Base-by-base conservation (phyloP, 2,888 invertebrate species). In the Dendrolimus houi region DNA sequence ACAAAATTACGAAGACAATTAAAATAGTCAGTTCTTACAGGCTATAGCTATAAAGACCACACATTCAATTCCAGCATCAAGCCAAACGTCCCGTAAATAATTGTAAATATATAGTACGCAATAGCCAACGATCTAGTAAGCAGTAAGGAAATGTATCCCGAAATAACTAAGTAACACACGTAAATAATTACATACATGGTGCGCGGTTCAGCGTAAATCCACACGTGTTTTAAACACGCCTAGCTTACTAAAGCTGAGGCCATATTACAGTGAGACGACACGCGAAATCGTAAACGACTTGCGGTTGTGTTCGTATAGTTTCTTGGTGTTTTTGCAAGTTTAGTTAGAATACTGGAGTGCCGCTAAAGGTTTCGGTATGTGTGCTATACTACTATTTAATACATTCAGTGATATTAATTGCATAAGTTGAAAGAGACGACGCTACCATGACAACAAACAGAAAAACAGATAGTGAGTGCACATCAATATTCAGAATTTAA, bases 121-220 rank as follows among this genome's bases (percentile, higher is more conserved):
- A 62, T 68, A 72, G 60, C 71, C 68, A 47, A 9, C 47, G 8
- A 10, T 9, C 47, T 12, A 47, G 58, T 66, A 64, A 60, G 65
- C 57, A 60, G 65, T 70, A 70, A 73, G 75, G 79, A 79, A 81
- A 74, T 69, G 69, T 60, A 63, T 75, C 71, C 72, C 60, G 59
- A 79, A 82, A 82, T 82, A 84, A 70, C 71, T 66, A 62, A 67
- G 73, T 71, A 72, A 72, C 71, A 69, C 74, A 77, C 75, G 71
- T 79, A 77, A 79, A 79, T 75, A 71, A 76, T 80, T 76, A 76
- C 70, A 70, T 66, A 67, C 70, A 70, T 66, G 67, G 64, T 60
- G 65, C 68, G 60, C 66, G 63, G 72, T 75, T 77, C 73, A 62
- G 62, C 62, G 72, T 78, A 76, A 67, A 70, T 62, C 64, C 64